Evolutionary conservation across 2,888 invertebrate genomes (phyloP).

Genomic region (Orchesella flavescens): DNA sequence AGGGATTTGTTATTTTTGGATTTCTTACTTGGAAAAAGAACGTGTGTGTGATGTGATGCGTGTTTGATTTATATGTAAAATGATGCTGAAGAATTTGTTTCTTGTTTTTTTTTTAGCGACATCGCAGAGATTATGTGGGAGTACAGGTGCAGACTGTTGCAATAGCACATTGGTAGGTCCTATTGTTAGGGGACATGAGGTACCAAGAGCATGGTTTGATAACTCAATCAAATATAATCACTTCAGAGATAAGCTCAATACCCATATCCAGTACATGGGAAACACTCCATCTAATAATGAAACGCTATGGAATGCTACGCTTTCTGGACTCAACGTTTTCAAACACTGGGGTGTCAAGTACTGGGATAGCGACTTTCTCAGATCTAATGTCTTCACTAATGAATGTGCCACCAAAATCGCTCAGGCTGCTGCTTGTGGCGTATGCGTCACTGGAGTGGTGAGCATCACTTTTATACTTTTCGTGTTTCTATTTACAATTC

Average conservation of each 20-base stretch:
- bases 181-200: not conserved
- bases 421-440: not conserved
- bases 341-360: slow-evolving; percentile 40
- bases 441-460: slow-evolving; percentile 2
- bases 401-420: slow-evolving; percentile 25
- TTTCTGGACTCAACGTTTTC: slow-evolving; percentile 35
- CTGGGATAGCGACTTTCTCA: slow-evolving; percentile 30
- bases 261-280: not conserved
- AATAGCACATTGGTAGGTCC: not conserved
- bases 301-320: slow-evolving; percentile 42
- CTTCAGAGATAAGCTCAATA: not conserved
- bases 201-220: not conserved
- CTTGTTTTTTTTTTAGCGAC: not conserved
- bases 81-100: not conserved
- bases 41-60: not conserved
- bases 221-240: slow-evolving; percentile 5
- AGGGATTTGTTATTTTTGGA: too few relatives aligned
- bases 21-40: too few relatives aligned
- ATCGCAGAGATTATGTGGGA: not conserved
- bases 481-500: too few relatives aligned
- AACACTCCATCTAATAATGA: not conserved
- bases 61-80: not conserved
- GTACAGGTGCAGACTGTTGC: not conserved
- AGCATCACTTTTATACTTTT: too few relatives aligned
- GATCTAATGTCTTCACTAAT: slow-evolving; percentile 24